Base-by-base conservation (phyloP, 2,888 invertebrate genomes). In the Vesta saturnalis region DNA sequence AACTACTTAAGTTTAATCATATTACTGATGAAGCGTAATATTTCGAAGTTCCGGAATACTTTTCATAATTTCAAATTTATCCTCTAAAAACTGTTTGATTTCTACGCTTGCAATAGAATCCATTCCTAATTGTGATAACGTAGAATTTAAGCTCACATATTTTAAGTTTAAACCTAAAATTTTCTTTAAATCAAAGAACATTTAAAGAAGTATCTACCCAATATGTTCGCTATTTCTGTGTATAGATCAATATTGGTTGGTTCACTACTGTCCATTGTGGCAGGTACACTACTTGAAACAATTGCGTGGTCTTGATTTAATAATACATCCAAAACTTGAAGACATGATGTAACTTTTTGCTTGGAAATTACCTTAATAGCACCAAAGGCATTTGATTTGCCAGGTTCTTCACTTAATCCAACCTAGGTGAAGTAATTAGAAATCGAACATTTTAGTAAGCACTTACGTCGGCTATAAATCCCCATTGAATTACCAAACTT, bases 21-120 rank as follows among this genome's bases (percentile, higher is more conserved):
- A n/a, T 72, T 78, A 88, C 88, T 85, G 91, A 15, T 89, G 89
- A 74, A 96, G 91, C 0, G 94, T 95, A 39, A 96, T 84, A 0
- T 89, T 88, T 60, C 96, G 88, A 67, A 97, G 91, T 76, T 97
- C 96, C 79, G 94, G 93, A 3, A 95, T 91, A 0, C 94, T 91
- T 2, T 98, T 86, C 80, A 92, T 91, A 60, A 97, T 85, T 79
- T 97, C 96, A 80, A 92, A 96, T 81, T 96, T 94, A 76, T 95
- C 87, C 82, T 97, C 96, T 1, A 97, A 83, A 0, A 93, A 92
- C 84, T 97, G 96, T 76, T 96, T 97, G 74, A 99, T 95, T 84
- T 99, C 97, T 0, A 97, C 95, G 0, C 94, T 95, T 95, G 96
- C 97, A 86, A 98, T 91, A 1, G 97, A 97, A 85, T 99, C 97